These are phyloP conservation scores for Propithecus perrieri DNA, from an alignment of 2,797 vertebrate species.

Conservation along the genomic window DNA sequence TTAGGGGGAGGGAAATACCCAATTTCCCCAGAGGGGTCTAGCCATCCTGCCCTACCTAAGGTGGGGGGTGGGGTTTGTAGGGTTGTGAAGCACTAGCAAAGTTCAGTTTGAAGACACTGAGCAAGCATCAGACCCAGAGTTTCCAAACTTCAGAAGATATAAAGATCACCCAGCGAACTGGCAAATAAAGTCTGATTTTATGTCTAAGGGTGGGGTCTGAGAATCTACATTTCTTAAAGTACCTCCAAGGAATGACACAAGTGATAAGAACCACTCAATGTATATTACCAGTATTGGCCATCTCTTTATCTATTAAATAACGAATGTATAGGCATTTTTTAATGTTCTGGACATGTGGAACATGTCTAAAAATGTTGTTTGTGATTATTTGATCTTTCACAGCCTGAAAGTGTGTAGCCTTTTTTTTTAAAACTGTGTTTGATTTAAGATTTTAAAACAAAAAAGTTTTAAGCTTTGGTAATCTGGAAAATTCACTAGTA, in stretches of 20 bases:
- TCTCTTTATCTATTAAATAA: background rate
- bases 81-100: background rate
- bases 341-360: background rate
- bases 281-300: background rate
- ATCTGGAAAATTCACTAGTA: conserved; percentile 37
- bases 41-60: too few relatives aligned
- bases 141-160: background rate
- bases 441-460: background rate
- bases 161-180: background rate
- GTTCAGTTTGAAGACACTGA: background rate
- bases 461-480: background rate
- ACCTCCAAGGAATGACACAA: background rate
- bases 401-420: background rate
- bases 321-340: background rate
- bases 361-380: background rate
- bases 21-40: too few relatives aligned
- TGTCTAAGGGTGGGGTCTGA: background rate
- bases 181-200: background rate
- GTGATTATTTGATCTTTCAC: conserved; percentile 42
- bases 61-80: background rate
- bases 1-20: background rate
- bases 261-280: background rate
- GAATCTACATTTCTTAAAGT: background rate
- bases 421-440: background rate
- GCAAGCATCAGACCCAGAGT: background rate